Evolutionary conservation across 1,140 invertebrate genomes (phyloP).

Genomic region (Carcinoscorpius rotundicauda): DNA sequence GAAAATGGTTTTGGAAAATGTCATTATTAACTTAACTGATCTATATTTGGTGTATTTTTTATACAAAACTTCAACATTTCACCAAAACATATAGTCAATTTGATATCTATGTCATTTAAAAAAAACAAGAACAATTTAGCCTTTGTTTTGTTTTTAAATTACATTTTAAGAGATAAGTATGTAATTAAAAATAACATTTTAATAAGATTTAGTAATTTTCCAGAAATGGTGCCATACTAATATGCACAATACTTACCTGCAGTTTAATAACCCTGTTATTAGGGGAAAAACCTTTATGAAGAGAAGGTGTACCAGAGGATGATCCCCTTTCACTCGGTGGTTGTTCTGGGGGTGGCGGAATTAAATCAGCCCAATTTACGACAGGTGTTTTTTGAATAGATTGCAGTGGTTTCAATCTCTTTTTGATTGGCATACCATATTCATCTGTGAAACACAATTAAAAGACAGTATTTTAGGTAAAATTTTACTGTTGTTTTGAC

Average conservation of each 20-base stretch:
- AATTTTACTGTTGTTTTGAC: background rate
- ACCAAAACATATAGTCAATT: too few relatives aligned
- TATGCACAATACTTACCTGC: slow-evolving; percentile 14
- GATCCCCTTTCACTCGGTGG: slow-evolving; percentile 42
- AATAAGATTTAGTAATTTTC: too few relatives aligned
- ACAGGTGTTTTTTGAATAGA: slow-evolving; percentile 33
- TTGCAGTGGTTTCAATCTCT: slow-evolving; percentile 22
- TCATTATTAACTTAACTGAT: too few relatives aligned
- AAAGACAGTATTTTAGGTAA: background rate
- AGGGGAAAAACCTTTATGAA: slow-evolving; percentile 11
- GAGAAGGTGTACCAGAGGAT: slow-evolving; percentile 24
- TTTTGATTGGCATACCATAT: slow-evolving; percentile 29
- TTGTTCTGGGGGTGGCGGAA: slow-evolving; percentile 65
- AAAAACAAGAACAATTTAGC: too few relatives aligned
- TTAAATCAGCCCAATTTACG: slow-evolving; percentile 61
- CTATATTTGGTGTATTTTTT: too few relatives aligned
- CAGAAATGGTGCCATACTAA: too few relatives aligned
- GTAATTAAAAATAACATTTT: too few relatives aligned
- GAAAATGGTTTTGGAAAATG: too few relatives aligned
- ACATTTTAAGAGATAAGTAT: too few relatives aligned
- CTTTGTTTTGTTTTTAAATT: too few relatives aligned
- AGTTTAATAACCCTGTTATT: slow-evolving; percentile 18
- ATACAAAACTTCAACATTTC: too few relatives aligned
- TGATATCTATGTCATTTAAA: too few relatives aligned
- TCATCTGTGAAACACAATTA: slow-evolving; percentile 28